Base-by-base conservation (phyloP, 2,888 invertebrate genomes). In the Pecten maximus region DNA sequence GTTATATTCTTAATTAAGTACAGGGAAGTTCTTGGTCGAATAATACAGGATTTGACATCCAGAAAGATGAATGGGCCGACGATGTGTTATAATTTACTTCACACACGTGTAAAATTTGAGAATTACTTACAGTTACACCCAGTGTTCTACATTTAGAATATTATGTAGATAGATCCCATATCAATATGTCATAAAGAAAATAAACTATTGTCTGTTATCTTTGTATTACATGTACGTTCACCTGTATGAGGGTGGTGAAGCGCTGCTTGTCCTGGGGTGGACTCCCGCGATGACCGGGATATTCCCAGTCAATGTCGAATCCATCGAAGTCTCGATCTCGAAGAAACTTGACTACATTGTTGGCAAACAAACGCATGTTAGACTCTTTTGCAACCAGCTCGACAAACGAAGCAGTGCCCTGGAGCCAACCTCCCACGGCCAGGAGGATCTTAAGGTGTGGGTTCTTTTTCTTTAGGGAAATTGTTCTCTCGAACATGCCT, bases 351-450 rank as follows among this genome's bases (percentile, higher is more conserved):
- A 90, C 92, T 54, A 87, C 92, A 88, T 91, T 92, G 12, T 40
- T 74, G 6, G 91, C 90, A 88, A 93, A 93, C 0, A 50, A 40
- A 12, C 39, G 39, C 35, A 91, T 91, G 48, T 90, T 60, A 10
- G 44, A 87, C 15, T 91, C 88, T 4, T 91, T 91, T 35, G 54
- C 90, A 10, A 93, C 91, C 88, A 93, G 88, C 3, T 86, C 88
- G 23, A 89, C 90, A 86, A 93, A 93, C 87, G 92, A 97, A 44
- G 98, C 98, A 0, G 98, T 97, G 0, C 98, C 99, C 96, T 99
- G 99, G 0, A 98, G 98, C 99, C 99, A 99, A 0, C 99, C 99
- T n/a, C 99, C 99, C 91, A 99, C 96, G 0, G 98, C 98, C 60
- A 99, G 97, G 4, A 98, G 97, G 0, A 98, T 98, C 95, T 98